Evolutionary conservation across 1,140 invertebrate genomes (phyloP), one percentile per base, ranked within the genome.

Genomic region (Laodelphax striatellus): DNA sequence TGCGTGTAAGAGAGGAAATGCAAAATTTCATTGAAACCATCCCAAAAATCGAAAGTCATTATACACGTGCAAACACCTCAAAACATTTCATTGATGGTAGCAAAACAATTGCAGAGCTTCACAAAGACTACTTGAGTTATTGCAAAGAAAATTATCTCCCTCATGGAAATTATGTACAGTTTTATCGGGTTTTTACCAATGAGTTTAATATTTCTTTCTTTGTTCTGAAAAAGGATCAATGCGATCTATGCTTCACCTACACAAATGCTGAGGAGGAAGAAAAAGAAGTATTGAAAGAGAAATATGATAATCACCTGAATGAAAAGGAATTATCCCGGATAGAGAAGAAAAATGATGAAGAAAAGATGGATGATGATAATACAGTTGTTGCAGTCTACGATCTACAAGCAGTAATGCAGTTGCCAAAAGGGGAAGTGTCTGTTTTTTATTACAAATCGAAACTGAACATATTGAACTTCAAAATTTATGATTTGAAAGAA

Each of bases 381-480:
- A 16, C 19, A 17, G 17, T 60, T 13, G 58, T 60, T 31, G 58
- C 58, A 22, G 52, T 46, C 17, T 60, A 53, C 24, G 58, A 60
- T 38, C 19, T 60, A 54, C 58, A 60, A 38, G 58, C 58, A 14
- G 46, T 52, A 9, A 53, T 60, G 22, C 58, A 46, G 16, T 16
- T 54, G 14, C 58, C 58, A 42, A 60, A 54, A 53, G 58, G 58
- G 24, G 56, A 69, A 22, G 60, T 62, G 21, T 66, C 63, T 16
- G 21, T 54, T 17, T 61, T 64, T 55, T 68, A 66, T 63, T 70
- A 69, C 50, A 64, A 64, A 53, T 65, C 63, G 19, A 68, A 68
- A 54, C 52, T 70, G n/a, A 68, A 65, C 57, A 41, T 62, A 28
- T 61, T 57, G 28, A 70, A 69, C 55, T 67, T 67, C n/a, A 69